These are phyloP conservation scores for Philereme vetulata DNA, from an alignment of 2,888 invertebrate species.

Conservation along the genomic window DNA sequence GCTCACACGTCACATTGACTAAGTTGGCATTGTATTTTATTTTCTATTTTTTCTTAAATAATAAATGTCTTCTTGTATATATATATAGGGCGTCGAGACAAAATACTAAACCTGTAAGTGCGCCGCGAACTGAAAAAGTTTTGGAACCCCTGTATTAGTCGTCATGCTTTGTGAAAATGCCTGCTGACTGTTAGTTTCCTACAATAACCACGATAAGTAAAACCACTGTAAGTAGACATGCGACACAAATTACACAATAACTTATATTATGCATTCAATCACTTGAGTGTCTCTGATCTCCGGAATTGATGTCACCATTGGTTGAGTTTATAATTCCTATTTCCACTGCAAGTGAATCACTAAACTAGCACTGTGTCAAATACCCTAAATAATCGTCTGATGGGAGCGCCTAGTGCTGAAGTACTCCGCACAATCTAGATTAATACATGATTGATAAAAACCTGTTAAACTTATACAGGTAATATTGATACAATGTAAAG, in stretches of 20 bases:
- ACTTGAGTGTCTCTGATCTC: slow-evolving; percentile 25
- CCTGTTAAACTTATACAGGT: too few species aligned
- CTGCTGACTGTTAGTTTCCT: slow-evolving; percentile 12
- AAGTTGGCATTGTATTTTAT: too few species aligned
- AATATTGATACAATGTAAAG: too few species aligned
- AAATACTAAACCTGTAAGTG: too few species aligned
- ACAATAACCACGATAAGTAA: slow-evolving; percentile 4
- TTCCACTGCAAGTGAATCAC: slow-evolving; percentile 20
- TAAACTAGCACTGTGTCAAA: slow-evolving; percentile 29
- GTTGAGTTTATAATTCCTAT: slow-evolving; percentile 15
- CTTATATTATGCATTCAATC: slow-evolving; percentile 28
- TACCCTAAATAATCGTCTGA: slow-evolving; percentile 30
- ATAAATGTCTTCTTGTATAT: too few species aligned
- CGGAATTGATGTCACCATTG: slow-evolving; percentile 7
- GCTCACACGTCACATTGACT: too few species aligned
- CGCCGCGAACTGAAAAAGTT: too few species aligned
- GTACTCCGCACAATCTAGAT: not conserved
- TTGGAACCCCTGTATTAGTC: too few species aligned
- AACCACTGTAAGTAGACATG: slow-evolving; percentile 11
- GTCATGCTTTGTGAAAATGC: not conserved
- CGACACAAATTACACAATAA: slow-evolving; percentile 28
- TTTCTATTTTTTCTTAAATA: too few species aligned
- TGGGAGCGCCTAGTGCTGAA: slow-evolving; percentile 5
- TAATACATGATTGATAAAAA: slow-evolving; percentile 7
- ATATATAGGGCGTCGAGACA: too few species aligned